Base-by-base conservation (phyloP, 1,140 invertebrate genomes). In the Stegodyphus dumicola region DNA sequence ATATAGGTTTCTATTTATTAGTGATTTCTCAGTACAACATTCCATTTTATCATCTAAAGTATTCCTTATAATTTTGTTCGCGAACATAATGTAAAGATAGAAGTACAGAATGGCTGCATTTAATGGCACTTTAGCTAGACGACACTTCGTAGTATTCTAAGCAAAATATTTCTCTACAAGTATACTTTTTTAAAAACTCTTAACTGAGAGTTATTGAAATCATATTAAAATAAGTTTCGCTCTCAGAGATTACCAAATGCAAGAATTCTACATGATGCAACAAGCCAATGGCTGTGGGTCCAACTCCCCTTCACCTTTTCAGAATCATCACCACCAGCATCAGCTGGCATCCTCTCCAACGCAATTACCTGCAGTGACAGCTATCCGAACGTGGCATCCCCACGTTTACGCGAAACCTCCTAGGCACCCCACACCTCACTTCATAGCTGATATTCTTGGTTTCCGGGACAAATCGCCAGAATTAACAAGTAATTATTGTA, bases 401-500 rank as follows among this genome's bases (percentile, higher is more conserved):
- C 95, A 96, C 89, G 94, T 96, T 2, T 96, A 96, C 90, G 94
- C 93, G 0, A 94, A 94, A 87, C 93, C 95, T 7, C 94, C 94
- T 2, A 93, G 93, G 88, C 92, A 92, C 67, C 95, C 95, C 2
- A 96, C 95, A 7, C 94, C 95, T 1, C 94, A 95, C 89, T 93
- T 93, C 11, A 96, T 96, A 87, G 93, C 94, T 79, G 94, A 96
- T 89, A 96, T 96, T 79, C 91, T 96, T 74, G 95, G 95, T 71
- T 80, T 87, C 56, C 60, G 73, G 18, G 66, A 52, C 13, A 17
- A 76, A 78, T 60, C 73, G 1, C 77, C 66, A 33, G 67, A 73
- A 13, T 54, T 78, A 15, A 33, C 60, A n/a, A 83, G 13, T 54
- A 83, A 33, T 48, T 83, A 66, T 18, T 83, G 80, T 18, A n/a